These are phyloP conservation scores for Agrotis puta DNA, from an alignment of 2,888 invertebrate species.

Conservation along the genomic window DNA sequence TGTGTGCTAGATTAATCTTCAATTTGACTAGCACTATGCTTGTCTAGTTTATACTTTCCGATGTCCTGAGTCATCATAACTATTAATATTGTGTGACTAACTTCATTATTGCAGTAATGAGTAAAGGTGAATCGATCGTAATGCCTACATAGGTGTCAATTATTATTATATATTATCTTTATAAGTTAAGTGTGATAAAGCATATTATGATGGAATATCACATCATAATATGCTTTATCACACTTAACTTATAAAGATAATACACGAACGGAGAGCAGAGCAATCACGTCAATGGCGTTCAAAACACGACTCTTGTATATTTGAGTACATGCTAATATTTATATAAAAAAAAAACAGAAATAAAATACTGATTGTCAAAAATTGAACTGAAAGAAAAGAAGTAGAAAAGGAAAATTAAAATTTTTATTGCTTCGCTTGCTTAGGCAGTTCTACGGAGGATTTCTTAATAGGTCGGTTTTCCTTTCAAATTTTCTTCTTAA, in stretches of 20 bases:
- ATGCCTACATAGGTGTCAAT: neutral
- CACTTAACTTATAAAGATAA: too few relatives aligned
- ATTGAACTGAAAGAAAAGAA: too few relatives aligned
- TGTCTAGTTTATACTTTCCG: conserved; percentile 16
- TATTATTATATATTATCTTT: neutral
- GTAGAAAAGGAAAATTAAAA: too few relatives aligned
- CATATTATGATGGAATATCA: too few relatives aligned
- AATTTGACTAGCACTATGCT: conserved; percentile 5
- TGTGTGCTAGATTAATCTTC: conserved; percentile 25
- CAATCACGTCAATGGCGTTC: conserved; percentile 51
- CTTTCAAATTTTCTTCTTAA: too few relatives aligned
- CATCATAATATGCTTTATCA: too few relatives aligned
- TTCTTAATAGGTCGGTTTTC: too few relatives aligned
- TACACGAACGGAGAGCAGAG: conserved; percentile 11
- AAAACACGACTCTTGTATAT: conserved; percentile 36
- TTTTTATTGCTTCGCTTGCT: too few relatives aligned
- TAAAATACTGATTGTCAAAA: too few relatives aligned
- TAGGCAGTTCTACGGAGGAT: too few relatives aligned
- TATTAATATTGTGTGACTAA: conserved; percentile 13
- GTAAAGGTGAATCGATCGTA: conserved; percentile 8
- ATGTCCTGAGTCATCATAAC: conserved; percentile 17
- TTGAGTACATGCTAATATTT: conserved; percentile 19
- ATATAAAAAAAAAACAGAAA: conserved; percentile 5
- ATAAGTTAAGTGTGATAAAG: too few relatives aligned
- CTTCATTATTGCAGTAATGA: conserved; percentile 8